Evolutionary conservation across 2,797 vertebrate species (phyloP).

Genomic region (Muraenolepis orangiensis): DNA sequence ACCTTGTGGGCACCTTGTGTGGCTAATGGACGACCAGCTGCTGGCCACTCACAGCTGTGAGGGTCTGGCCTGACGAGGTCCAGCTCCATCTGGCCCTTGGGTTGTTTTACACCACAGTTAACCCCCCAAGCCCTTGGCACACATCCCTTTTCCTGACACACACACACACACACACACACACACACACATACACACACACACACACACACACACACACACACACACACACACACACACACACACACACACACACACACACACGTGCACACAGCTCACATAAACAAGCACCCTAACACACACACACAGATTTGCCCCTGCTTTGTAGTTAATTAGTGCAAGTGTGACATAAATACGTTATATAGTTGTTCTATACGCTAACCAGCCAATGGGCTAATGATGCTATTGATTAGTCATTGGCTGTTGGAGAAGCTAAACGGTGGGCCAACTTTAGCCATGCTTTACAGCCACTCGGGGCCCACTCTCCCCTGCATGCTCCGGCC

Average conservation of each 20-base stretch:
- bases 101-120: slow-evolving; percentile 6
- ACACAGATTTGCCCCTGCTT: neutral
- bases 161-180: neutral
- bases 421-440: neutral
- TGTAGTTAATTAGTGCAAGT: neutral
- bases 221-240: neutral
- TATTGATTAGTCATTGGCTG: neutral
- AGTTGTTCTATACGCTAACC: neutral
- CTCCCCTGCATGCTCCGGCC: too few species aligned
- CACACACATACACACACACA: neutral
- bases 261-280: too few species aligned
- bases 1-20: slow-evolving; percentile 23
- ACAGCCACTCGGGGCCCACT: neutral
- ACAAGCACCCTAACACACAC: too few species aligned
- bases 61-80: neutral
- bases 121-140: neutral
- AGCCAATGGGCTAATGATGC: neutral
- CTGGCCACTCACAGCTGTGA: neutral
- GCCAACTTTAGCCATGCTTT: neutral
- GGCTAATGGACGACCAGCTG: slow-evolving; percentile 31
- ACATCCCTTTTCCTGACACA: neutral
- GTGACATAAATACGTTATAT: neutral
- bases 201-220: neutral
- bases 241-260: neutral
- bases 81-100: slow-evolving; percentile 25